Conservation (phyloP, 2,113 vertebrate genomes). For the Dipodomys spectabilis region DNA sequence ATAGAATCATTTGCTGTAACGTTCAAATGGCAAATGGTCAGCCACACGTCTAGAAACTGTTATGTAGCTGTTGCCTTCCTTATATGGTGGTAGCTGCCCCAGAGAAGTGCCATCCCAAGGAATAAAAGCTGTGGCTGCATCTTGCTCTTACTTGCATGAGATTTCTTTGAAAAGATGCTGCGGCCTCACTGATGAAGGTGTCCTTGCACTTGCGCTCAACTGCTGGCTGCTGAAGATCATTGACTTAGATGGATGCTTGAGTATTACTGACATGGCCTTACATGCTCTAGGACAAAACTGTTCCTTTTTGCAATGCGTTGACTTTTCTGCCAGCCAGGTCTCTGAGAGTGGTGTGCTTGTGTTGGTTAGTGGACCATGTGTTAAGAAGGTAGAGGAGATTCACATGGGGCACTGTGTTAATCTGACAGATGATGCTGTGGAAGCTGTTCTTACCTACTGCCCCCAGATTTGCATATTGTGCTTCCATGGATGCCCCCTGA, state of each 20-base stretch:
- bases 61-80: constrained; percentile 57
- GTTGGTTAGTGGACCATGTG: constrained; percentile 90
- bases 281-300: constrained; percentile 88
- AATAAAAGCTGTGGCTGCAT: constrained; percentile 86
- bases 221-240: constrained; percentile 87
- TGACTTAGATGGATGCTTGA: constrained; percentile 86
- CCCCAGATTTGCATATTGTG: constrained; percentile 90
- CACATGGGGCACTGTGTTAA: constrained; percentile 91
- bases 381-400: constrained; percentile 91
- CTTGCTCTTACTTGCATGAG: constrained; percentile 86
- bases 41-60: constrained; percentile 74
- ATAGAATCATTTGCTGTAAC: constrained; percentile 87
- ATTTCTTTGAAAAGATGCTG: constrained; percentile 86
- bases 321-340: constrained; percentile 89
- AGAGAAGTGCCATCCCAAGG: constrained; percentile 75
- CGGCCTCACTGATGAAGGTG: constrained; percentile 87
- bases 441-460: constrained; percentile 89
- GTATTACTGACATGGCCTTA: constrained; percentile 87
- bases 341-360: constrained; percentile 91
- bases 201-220: constrained; percentile 87
- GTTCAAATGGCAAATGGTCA: constrained; percentile 79
- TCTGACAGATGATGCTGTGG: constrained; percentile 89
- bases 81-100: too few species aligned
- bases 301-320: constrained; percentile 87
- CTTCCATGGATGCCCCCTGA: constrained; percentile 91